A percentile compares a stretch with the other conserved stretches of the same genome.
phyloP scores from a whole-genome alignment of 2,113 vertebrate species.

The Ailuropoda melanoleuca region DNA sequence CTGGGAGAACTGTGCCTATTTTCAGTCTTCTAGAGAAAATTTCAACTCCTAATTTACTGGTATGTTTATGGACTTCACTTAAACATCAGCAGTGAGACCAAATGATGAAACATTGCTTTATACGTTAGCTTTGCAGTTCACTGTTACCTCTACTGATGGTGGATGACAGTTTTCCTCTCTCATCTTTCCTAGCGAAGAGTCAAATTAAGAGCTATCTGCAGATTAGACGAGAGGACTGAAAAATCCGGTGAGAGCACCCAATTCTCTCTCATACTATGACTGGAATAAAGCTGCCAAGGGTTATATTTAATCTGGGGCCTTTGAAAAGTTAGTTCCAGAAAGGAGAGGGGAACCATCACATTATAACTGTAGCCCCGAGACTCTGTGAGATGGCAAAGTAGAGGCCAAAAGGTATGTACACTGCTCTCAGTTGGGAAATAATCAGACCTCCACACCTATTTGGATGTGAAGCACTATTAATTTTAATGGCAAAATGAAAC shows the following conservation, averaged over 20 bases:
- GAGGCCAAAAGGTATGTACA: not conserved
- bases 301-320: not conserved
- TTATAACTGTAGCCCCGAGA: not conserved
- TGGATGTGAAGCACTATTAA: slow-evolving; percentile 11
- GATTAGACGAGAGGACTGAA: not conserved
- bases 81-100: slow-evolving; percentile 29
- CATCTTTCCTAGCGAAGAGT: not conserved
- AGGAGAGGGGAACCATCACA: not conserved
- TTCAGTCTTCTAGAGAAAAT: slow-evolving; percentile 29
- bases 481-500: slow-evolving; percentile 13
- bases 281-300: not conserved
- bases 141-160: not conserved
- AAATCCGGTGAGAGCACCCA: not conserved
- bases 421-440: not conserved
- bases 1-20: slow-evolving; percentile 63
- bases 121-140: not conserved
- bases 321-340: not conserved
- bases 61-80: not conserved
- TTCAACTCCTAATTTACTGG: not conserved
- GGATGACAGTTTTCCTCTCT: not conserved
- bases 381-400: not conserved
- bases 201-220: not conserved
- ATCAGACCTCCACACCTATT: not conserved
- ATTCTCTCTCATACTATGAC: not conserved
- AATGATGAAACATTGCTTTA: not conserved